These are phyloP conservation scores for Melipona beecheii DNA, from an alignment of 2,888 invertebrate species.

Conservation along the genomic window DNA sequence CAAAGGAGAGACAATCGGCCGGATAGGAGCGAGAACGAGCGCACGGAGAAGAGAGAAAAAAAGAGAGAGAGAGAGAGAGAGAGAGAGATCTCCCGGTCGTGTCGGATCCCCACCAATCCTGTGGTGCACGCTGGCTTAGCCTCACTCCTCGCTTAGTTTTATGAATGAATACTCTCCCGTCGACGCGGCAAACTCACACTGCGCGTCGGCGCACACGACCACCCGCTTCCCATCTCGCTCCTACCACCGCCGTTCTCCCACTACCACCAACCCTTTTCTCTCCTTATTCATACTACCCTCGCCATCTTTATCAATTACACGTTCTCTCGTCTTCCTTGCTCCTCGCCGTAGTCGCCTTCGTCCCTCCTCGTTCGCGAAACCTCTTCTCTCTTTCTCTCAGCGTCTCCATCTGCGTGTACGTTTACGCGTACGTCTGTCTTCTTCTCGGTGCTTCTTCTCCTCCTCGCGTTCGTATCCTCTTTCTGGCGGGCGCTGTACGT, in stretches of 20 bases:
- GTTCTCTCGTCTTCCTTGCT: constrained; percentile 11
- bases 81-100: constrained; percentile 37
- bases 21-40: constrained; percentile 21
- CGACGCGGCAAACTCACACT: constrained; percentile 67
- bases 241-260: constrained; percentile 25
- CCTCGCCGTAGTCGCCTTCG: neutral
- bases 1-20: constrained; percentile 26
- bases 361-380: neutral
- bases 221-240: constrained; percentile 38
- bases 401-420: neutral
- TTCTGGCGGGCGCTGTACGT: neutral
- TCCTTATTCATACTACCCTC: constrained; percentile 3
- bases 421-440: neutral
- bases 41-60: neutral
- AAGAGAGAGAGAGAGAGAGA: no score
- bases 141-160: constrained; percentile 79
- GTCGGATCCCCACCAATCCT: constrained; percentile 52
- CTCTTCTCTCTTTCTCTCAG: neutral
- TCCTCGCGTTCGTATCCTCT: neutral
- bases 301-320: constrained; percentile 13
- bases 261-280: constrained; percentile 1
- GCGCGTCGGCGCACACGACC: constrained; percentile 58
- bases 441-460: neutral
- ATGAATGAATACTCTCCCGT: constrained; percentile 85
- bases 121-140: constrained; percentile 59